These are phyloP conservation scores for Ips typographus DNA, from an alignment of 1,140 invertebrate genomes.

Conservation along the genomic window DNA sequence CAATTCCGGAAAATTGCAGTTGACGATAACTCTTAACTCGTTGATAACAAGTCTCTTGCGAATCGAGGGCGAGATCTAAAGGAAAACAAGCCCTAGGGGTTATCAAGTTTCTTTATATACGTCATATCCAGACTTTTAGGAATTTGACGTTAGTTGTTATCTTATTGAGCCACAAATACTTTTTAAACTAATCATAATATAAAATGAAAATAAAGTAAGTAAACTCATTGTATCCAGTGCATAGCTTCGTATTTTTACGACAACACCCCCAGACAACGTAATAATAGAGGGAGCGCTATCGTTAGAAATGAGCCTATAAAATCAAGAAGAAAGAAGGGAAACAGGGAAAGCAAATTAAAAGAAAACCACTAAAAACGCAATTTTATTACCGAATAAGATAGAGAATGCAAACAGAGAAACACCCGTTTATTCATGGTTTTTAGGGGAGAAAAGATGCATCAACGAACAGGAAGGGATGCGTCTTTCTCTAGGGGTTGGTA, in stretches of 20 bases:
- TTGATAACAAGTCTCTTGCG: conserved; percentile 24
- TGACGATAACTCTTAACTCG: conserved; percentile 22
- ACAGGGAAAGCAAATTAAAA: conserved; percentile 28
- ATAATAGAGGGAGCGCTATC: conserved; percentile 14
- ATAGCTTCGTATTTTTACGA: conserved; percentile 20
- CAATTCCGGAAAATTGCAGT: conserved; percentile 11
- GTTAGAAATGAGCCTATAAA: conserved; percentile 23
- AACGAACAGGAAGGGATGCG: conserved; percentile 14
- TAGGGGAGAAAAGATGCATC: conserved; percentile 27
- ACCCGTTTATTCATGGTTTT: conserved; percentile 12
- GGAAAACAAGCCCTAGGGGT: conserved; percentile 22
- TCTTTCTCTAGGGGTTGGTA: conserved; percentile 22
- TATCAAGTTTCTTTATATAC: conserved; percentile 23
- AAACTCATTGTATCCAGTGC: not conserved
- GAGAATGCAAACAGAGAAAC: conserved; percentile 26
- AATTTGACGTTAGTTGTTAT: conserved; percentile 17
- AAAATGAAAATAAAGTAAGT: not conserved
- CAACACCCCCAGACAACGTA: conserved; percentile 6
- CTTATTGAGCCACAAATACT: conserved; percentile 1
- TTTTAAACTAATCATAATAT: not conserved
- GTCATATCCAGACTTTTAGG: conserved; percentile 11
- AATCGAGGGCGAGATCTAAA: conserved; percentile 9
- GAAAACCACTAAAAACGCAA: conserved; percentile 33
- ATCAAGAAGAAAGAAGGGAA: conserved; percentile 21
- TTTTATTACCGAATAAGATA: conserved; percentile 28